A percentile compares a stretch with the other conserved stretches of the same genome.
Conservation (phyloP, 2,888 invertebrate species). For the Isotomurus palustris region DNA sequence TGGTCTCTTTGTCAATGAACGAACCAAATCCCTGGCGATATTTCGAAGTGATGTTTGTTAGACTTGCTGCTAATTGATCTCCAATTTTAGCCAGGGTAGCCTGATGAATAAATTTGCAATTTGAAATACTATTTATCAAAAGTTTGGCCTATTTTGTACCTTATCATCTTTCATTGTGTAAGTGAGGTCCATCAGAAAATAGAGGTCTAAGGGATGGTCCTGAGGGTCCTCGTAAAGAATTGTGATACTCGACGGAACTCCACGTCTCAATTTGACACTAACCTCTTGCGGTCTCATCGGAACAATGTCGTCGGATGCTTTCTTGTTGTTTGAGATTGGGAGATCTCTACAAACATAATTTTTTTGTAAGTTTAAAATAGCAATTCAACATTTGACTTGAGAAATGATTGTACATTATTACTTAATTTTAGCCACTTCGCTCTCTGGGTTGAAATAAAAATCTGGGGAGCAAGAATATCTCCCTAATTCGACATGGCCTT, state of each 20-base stretch:
- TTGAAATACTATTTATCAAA: too few relatives aligned
- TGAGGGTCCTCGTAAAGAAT: constrained; percentile 21
- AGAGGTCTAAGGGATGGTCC: constrained; percentile 33
- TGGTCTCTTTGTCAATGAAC: constrained; percentile 31
- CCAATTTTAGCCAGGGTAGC: constrained; percentile 15
- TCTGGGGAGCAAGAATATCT: constrained; percentile 7
- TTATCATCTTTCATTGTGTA: constrained; percentile 31
- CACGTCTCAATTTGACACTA: constrained; percentile 12
- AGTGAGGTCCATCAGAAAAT: constrained; percentile 33
- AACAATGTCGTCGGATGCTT: neutral
- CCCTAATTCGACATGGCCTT: constrained; percentile 3
- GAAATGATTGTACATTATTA: neutral
- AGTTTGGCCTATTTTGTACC: constrained; percentile 6
- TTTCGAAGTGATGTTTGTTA: constrained; percentile 9
- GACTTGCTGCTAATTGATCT: constrained; percentile 11
- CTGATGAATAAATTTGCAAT: constrained; percentile 20
- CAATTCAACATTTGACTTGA: neutral
- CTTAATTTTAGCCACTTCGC: neutral
- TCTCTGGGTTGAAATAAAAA: neutral
- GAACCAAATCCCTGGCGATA: constrained; percentile 33
- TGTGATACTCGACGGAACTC: constrained; percentile 10
- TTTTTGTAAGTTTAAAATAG: neutral
- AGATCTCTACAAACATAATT: too few relatives aligned
- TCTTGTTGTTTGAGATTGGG: neutral
- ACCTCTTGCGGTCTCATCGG: constrained; percentile 22